Evolutionary conservation across 2,888 invertebrate genomes (phyloP).

Genomic region (Folsomia manolachei): DNA sequence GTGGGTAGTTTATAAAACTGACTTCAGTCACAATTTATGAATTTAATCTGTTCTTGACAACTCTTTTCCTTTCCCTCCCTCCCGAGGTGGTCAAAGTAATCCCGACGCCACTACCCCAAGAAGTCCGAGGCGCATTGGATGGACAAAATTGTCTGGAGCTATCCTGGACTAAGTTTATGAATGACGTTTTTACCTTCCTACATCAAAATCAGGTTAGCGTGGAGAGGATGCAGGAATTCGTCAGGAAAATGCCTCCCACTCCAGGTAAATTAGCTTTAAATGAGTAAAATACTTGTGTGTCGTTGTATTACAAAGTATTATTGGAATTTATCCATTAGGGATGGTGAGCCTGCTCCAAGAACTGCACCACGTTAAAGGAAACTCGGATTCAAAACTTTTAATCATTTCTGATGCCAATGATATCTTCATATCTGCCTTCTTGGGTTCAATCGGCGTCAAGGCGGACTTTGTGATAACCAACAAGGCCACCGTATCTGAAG

Average conservation of each 20-base stretch:
- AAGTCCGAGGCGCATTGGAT: slow-evolving; percentile 59
- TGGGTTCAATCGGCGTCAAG: not conserved
- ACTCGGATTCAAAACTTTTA: slow-evolving; percentile 55
- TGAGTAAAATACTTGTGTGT: not conserved
- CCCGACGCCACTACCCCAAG: slow-evolving; percentile 26
- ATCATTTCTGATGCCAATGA: slow-evolving; percentile 71
- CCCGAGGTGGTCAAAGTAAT: slow-evolving; percentile 54
- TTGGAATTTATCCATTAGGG: not conserved
- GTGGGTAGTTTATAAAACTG: no score
- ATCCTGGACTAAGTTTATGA: slow-evolving; percentile 78
- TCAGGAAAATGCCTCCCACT: slow-evolving; percentile 26
- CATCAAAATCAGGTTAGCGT: slow-evolving; percentile 56
- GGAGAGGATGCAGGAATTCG: slow-evolving; percentile 24
- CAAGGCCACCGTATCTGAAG: not conserved
- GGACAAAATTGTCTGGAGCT: no score
- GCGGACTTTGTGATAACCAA: not conserved
- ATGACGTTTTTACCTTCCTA: slow-evolving; percentile 62
- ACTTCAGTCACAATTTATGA: no score
- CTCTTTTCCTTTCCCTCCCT: no score
- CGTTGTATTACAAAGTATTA: not conserved
- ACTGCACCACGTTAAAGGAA: not conserved
- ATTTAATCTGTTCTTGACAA: no score
- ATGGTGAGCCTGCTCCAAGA: not conserved
- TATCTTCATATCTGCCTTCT: slow-evolving; percentile 32
- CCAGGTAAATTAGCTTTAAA: slow-evolving; percentile 35